Conservation (phyloP, 2,888 invertebrate genomes). For the Corbicula japonica region DNA sequence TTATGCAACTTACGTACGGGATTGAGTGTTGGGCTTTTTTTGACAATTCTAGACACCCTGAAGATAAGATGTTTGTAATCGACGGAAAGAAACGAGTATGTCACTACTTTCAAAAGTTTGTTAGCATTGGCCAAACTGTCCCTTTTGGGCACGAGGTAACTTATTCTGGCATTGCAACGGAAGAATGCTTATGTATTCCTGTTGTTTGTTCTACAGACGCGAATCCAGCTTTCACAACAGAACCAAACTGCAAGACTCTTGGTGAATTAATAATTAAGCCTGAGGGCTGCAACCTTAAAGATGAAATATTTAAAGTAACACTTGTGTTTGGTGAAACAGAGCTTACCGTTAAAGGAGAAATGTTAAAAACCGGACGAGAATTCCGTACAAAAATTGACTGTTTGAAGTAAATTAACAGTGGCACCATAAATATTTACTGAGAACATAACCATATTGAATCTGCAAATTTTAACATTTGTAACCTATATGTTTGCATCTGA, state of each 20-base stretch:
- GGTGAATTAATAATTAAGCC: not conserved
- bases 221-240: not conserved
- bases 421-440: no score
- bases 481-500: no score
- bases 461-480: no score
- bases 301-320: not conserved
- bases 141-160: conserved; percentile 6
- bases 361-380: conserved; percentile 1
- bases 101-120: conserved; percentile 3
- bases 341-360: not conserved
- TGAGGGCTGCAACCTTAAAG: not conserved
- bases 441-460: no score
- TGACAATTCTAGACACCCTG: not conserved
- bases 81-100: not conserved
- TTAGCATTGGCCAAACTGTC: not conserved
- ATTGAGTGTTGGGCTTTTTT: not conserved
- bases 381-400: conserved; percentile 14
- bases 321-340: conserved; percentile 14
- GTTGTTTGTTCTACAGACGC: not conserved
- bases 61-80: no score
- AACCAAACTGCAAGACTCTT: not conserved
- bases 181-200: not conserved
- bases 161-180: not conserved
- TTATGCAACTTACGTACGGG: conserved; percentile 7
- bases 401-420: no score